Evolutionary conservation across 2,797 vertebrate species (phyloP).

Genomic region (Lemur catta): DNA sequence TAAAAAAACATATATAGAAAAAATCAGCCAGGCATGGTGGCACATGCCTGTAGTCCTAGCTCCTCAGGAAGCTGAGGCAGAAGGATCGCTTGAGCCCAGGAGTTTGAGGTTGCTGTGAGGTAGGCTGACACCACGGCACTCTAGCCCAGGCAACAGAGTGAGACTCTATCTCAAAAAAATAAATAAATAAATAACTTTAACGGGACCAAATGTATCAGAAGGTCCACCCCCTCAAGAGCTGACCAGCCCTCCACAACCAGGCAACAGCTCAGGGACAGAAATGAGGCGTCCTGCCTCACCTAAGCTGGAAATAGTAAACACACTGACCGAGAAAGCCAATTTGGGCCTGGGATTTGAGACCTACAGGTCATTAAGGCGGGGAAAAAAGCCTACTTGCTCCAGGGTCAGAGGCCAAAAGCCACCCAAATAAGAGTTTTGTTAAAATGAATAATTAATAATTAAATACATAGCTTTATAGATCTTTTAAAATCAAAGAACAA

Average conservation of each 20-base stretch:
- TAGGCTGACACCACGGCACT: too few species aligned
- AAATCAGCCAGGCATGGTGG: too few species aligned
- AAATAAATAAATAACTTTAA: conserved; percentile 30
- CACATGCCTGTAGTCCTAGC: too few species aligned
- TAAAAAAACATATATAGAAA: too few species aligned
- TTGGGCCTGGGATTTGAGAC: neutral
- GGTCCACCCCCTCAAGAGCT: neutral
- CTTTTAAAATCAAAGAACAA: conserved; percentile 18
- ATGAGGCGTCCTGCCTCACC: neutral
- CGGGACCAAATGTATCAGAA: neutral
- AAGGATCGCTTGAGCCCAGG: too few species aligned
- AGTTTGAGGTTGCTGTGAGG: too few species aligned
- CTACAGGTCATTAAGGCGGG: neutral
- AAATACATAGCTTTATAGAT: neutral
- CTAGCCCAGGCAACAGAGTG: too few species aligned
- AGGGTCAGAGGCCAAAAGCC: neutral
- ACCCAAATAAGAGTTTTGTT: conserved; percentile 23
- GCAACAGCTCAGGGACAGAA: neutral
- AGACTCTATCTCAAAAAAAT: too few species aligned
- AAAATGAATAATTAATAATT: conserved; percentile 32
- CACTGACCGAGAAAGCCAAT: neutral
- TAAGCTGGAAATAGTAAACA: neutral
- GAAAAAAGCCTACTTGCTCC: neutral
- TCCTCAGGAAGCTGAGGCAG: too few species aligned
- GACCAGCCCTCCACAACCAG: neutral